Conservation (phyloP, 37 sponge, comb jelly and placozoan genomes). For the Diacarnus erythraeanus region DNA sequence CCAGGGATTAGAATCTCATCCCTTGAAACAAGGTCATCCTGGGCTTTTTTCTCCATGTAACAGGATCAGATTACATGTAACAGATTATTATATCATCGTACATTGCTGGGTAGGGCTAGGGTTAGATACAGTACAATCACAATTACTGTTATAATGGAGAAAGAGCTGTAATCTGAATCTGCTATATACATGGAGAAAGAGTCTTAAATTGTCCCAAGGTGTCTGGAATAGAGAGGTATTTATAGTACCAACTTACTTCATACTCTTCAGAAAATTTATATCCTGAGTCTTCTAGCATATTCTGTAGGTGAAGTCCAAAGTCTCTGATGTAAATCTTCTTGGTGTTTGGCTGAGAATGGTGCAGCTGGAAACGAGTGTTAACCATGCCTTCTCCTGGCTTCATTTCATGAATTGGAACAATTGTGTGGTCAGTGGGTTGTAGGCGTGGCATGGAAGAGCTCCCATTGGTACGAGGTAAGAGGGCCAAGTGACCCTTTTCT, state of each 20-base stretch:
- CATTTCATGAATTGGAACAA: conserved; percentile 18
- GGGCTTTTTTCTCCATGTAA: too few relatives aligned
- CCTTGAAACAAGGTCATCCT: too few relatives aligned
- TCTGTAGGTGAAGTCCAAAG: conserved; percentile 31
- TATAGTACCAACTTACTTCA: conserved; percentile 61
- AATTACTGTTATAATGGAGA: too few relatives aligned
- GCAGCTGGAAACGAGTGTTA: not conserved
- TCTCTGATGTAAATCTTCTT: conserved; percentile 50
- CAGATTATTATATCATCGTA: not conserved
- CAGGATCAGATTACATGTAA: too few relatives aligned
- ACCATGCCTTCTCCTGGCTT: not conserved
- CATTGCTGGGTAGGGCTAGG: too few relatives aligned
- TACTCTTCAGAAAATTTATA: conserved; percentile 87
- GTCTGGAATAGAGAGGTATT: too few relatives aligned
- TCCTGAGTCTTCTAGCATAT: conserved; percentile 69
- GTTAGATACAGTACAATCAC: too few relatives aligned
- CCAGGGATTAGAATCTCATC: too few relatives aligned
- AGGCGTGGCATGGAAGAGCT: not conserved
- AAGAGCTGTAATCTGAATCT: too few relatives aligned
- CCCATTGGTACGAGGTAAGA: not conserved
- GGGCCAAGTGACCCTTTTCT: too few relatives aligned
- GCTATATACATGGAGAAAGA: too few relatives aligned
- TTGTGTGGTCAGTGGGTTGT: not conserved
- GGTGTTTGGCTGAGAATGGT: conserved; percentile 15
- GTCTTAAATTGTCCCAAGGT: too few relatives aligned